Base-by-base conservation (phyloP, 2,797 vertebrate genomes). In the Phoeniculus purpureus region DNA sequence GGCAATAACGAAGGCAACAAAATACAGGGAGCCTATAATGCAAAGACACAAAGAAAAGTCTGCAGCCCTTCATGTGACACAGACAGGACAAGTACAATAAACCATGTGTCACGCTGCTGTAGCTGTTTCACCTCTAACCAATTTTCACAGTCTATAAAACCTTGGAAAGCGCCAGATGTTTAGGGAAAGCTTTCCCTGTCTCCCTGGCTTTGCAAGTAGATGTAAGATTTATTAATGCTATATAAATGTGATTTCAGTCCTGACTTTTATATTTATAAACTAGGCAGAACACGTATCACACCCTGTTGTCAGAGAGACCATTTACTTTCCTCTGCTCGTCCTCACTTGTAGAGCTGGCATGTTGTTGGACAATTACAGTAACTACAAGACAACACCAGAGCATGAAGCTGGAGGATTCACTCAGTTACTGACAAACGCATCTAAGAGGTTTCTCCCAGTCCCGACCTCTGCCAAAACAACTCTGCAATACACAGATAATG, bases 121-220 rank as follows among this genome's bases (percentile, higher is more conserved):
- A 91, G 62, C 80, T 95, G 54, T 79, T 76, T 89, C 77, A 62
- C 72, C 47, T 91, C 59, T 90, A 83, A 81, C 81, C 61, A 85
- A 29, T 94, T 94, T 91, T 95, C 93, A 94, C 58, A 90, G 93
- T 81, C 95, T 95, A 87, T 95, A 97, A 95, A 96, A 90, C 72
- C 77, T 58, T 82, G 70, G 75, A 95, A 95, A 88, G 71, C 58
- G 83, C 93, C 94, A 95, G 91, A 91, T 96, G 94, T 96, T 96
- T 92, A 85, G 73, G 70, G 34, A 77, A 94, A 90, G 78, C 66
- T 90, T 43, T 89, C 74, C 51, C 76, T 81, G 22, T 90, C 61
- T 91, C 52, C 37, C 70, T 70, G 56, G 73, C 68, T 96, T 95
- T 94, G 81, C 93, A 94, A 94, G 81, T 47, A 81, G 50, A 92